A percentile compares a stretch with the other conserved stretches of the same genome.
These are phyloP conservation scores for Scaptomyza pallida DNA, from an alignment of 1,140 invertebrate species.

Conservation along the genomic window DNA sequence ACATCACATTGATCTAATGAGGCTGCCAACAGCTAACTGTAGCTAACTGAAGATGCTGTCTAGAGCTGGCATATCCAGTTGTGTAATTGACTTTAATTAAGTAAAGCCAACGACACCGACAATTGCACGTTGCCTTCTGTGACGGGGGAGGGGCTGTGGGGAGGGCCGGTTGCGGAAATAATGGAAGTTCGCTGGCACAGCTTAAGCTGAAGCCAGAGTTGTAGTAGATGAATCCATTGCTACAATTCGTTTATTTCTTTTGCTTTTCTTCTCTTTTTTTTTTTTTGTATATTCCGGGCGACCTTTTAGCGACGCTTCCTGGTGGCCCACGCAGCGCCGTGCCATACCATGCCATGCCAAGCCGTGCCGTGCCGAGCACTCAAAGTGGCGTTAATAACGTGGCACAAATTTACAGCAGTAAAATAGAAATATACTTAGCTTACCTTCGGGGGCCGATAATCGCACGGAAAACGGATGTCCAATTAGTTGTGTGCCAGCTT, in stretches of 20 bases:
- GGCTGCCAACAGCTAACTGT: constrained; percentile 43
- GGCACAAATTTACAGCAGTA: constrained; percentile 60
- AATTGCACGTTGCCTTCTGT: constrained; percentile 71
- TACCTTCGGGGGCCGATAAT: constrained; percentile 63
- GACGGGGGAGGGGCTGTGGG: constrained; percentile 11
- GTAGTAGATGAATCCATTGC: constrained; percentile 37
- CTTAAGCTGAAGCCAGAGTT: constrained; percentile 47
- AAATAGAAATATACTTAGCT: constrained; percentile 50
- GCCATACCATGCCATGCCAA: constrained; percentile 16
- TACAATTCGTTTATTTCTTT: too few relatives aligned
- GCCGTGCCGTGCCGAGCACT: constrained; percentile 40
- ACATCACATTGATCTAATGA: constrained; percentile 69
- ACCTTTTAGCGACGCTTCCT: constrained; percentile 60
- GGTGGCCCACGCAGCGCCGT: constrained; percentile 26
- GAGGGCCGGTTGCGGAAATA: constrained; percentile 31
- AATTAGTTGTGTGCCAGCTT: constrained; percentile 80
- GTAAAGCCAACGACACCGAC: constrained; percentile 71
- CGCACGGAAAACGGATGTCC: constrained; percentile 78
- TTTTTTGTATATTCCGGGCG: constrained; percentile 26
- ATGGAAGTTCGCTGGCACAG: constrained; percentile 42
- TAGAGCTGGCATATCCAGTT: constrained; percentile 59
- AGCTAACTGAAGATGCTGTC: constrained; percentile 19
- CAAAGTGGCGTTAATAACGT: constrained; percentile 77
- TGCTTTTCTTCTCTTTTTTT: too few relatives aligned
- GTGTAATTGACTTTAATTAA: constrained; percentile 81